A percentile compares a stretch with the other conserved stretches of the same genome.
Evolutionary conservation across 2,113 vertebrate species (phyloP).

Genomic region (Pseudorasbora parva): DNA sequence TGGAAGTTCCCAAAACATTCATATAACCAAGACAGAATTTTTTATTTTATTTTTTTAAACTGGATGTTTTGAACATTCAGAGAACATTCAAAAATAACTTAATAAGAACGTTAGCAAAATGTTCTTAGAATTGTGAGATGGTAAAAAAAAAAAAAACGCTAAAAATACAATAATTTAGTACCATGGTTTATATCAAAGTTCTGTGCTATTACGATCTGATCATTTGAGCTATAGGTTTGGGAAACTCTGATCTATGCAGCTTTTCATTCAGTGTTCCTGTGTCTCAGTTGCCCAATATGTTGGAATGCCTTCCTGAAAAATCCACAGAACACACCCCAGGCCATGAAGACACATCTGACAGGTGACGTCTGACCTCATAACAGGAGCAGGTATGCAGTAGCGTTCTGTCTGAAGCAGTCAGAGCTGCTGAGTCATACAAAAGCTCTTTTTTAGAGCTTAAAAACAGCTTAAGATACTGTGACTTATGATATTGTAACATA

Average conservation of each 20-base stretch:
- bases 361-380: not conserved
- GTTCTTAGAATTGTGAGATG: too few species aligned
- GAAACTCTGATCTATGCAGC: not conserved
- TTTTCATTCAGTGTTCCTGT: not conserved
- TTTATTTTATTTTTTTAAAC: too few species aligned
- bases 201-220: not conserved
- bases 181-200: not conserved
- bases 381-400: not conserved
- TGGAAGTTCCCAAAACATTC: too few species aligned
- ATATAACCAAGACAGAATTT: too few species aligned
- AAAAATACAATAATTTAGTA: not conserved
- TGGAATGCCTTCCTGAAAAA: not conserved
- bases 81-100: too few species aligned
- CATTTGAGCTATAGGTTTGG: conserved; percentile 32
- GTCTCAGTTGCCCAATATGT: not conserved
- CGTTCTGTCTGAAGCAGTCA: not conserved
- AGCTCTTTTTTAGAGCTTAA: not conserved
- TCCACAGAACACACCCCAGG: conserved; percentile 5
- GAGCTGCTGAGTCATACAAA: conserved; percentile 20
- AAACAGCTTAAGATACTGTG: not conserved
- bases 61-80: too few species aligned
- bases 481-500: not conserved
- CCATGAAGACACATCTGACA: conserved; percentile 2
- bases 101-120: too few species aligned
- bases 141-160: not conserved